These are phyloP conservation scores for Hetaerina americana DNA, from an alignment of 1,140 invertebrate species.

Conservation along the genomic window DNA sequence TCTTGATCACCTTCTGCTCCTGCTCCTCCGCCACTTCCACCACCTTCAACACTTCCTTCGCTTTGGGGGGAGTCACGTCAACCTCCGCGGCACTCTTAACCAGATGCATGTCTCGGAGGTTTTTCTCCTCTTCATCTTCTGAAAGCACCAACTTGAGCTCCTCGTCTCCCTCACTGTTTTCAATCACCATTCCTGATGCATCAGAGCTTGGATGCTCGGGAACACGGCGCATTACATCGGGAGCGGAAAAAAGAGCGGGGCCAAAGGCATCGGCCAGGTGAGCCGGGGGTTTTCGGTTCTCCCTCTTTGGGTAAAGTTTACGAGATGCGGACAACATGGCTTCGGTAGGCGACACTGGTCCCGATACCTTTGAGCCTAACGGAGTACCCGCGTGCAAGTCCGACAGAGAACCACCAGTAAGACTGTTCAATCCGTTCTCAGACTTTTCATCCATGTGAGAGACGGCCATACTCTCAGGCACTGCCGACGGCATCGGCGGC, in stretches of 20 bases:
- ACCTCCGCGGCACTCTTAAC: not conserved
- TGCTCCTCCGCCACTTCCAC: not conserved
- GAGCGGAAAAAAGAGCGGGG: slow-evolving; percentile 56
- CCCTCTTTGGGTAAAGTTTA: slow-evolving; percentile 44
- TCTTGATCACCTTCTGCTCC: not conserved
- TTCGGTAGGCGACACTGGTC: not conserved
- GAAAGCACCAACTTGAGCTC: not conserved
- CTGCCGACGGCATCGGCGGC: not conserved
- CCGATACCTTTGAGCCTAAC: not conserved
- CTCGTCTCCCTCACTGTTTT: not conserved
- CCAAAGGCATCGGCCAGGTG: slow-evolving; percentile 38
- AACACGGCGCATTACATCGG: slow-evolving; percentile 60
- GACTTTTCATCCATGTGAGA: slow-evolving; percentile 19
- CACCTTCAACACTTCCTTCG: not conserved
- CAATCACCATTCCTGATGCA: not conserved
- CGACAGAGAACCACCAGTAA: not conserved
- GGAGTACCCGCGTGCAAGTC: not conserved
- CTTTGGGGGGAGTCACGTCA: not conserved
- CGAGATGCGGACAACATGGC: not conserved
- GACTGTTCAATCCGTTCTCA: slow-evolving; percentile 23
- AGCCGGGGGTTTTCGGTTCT: slow-evolving; percentile 48
- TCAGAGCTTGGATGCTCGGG: slow-evolving; percentile 20
- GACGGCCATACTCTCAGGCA: slow-evolving; percentile 1
- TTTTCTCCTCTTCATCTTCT: not conserved
- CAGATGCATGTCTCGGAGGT: no score